Percentiles rank a stretch among this genome's conserved stretches.
Conservation (phyloP, 1,140 invertebrate genomes). For the Zaprionus taronus region DNA sequence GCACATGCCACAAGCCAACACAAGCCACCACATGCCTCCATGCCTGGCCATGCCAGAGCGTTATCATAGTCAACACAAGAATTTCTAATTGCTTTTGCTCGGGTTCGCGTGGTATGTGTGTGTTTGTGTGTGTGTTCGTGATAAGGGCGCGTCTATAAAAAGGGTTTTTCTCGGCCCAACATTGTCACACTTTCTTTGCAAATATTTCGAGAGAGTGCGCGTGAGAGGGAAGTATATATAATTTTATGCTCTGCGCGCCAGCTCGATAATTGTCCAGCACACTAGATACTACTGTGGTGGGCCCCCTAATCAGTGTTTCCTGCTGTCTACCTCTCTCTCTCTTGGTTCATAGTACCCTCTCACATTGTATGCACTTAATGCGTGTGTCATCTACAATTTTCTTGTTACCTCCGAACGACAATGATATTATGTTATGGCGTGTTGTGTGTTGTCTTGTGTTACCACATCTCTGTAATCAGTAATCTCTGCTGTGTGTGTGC, state of each 20-base stretch:
- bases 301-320: conserved; percentile 39
- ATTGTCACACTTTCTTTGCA: conserved; percentile 11
- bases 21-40: neutral
- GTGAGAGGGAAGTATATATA: neutral
- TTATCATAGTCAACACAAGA: conserved; percentile 26
- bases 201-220: neutral
- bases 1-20: conserved; percentile 1
- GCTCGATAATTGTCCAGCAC: conserved; percentile 14
- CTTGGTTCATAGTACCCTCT: too few species aligned
- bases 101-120: neutral
- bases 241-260: conserved; percentile 1
- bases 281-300: neutral
- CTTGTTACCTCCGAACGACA: conserved; percentile 24
- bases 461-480: conserved; percentile 29
- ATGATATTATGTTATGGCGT: conserved; percentile 33
- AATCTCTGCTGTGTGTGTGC: neutral
- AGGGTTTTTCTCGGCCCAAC: conserved; percentile 21
- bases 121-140: conserved; percentile 9
- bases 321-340: neutral
- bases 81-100: conserved; percentile 37
- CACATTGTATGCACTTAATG: conserved; percentile 31
- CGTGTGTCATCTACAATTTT: conserved; percentile 41
- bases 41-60: conserved; percentile 2
- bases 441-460: conserved; percentile 7
- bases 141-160: conserved; percentile 22